Conservation (phyloP, 2,888 invertebrate genomes). For the Eupithecia tripunctaria region DNA sequence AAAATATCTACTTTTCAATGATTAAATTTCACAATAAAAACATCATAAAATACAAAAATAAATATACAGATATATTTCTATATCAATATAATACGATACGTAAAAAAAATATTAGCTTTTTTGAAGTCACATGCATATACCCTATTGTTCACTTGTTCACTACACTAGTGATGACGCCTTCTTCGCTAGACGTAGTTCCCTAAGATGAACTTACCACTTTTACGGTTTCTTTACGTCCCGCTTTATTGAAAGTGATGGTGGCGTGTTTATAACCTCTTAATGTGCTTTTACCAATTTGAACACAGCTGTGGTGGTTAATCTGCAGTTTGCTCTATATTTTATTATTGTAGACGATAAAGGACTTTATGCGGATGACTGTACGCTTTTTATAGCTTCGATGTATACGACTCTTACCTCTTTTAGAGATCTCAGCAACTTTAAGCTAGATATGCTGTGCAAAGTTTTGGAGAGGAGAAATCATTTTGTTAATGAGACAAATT, state of each 20-base stretch:
- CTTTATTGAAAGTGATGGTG: constrained; percentile 32
- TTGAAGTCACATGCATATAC: too few species aligned
- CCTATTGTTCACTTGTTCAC: neutral
- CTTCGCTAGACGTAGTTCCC: neutral
- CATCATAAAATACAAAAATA: too few species aligned
- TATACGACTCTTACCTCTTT: neutral
- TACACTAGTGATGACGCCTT: neutral
- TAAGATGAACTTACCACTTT: constrained; percentile 21
- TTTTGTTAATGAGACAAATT: neutral
- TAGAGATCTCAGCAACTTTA: neutral
- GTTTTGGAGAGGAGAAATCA: neutral
- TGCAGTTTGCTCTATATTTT: neutral
- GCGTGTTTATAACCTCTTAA: constrained; percentile 25
- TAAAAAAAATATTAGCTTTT: too few species aligned
- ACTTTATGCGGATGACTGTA: neutral
- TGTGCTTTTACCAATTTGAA: constrained; percentile 20
- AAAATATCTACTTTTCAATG: too few species aligned
- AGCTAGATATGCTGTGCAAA: neutral
- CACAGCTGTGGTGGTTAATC: constrained; percentile 12
- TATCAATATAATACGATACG: too few species aligned
- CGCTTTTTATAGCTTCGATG: neutral
- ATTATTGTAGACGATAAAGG: constrained; percentile 2
- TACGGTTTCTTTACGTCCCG: constrained; percentile 28
- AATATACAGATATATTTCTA: too few species aligned
- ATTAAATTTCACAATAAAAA: too few species aligned